A percentile compares a stretch with the other conserved stretches of the same genome.
Conservation (phyloP, 2,113 vertebrate species). For the Odontesthes bonariensis region DNA sequence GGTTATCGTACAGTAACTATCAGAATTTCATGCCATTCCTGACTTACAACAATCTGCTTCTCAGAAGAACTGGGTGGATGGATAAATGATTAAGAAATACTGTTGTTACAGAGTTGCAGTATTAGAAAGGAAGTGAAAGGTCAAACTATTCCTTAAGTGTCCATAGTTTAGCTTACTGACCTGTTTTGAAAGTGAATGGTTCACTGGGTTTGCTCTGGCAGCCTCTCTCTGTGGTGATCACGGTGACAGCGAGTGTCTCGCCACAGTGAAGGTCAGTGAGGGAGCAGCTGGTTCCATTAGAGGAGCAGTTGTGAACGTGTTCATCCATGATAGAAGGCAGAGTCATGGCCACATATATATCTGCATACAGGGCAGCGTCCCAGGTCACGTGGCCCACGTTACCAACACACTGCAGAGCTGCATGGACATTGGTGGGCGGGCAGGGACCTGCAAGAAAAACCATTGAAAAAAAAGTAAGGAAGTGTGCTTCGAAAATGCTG, state of each 20-base stretch:
- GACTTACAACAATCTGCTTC: no score
- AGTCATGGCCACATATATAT: slow-evolving; percentile 69
- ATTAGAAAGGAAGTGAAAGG: background rate
- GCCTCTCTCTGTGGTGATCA: slow-evolving; percentile 72
- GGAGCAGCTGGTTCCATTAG: slow-evolving; percentile 67
- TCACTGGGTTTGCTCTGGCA: slow-evolving; percentile 75
- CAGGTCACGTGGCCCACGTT: slow-evolving; percentile 76
- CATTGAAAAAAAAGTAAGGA: no score
- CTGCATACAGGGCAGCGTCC: slow-evolving; percentile 54
- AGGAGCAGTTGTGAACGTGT: slow-evolving; percentile 64
- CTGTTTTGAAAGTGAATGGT: slow-evolving; percentile 69
- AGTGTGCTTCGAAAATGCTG: background rate
- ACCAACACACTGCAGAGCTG: slow-evolving; percentile 67
- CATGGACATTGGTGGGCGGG: slow-evolving; percentile 69
- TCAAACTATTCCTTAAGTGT: background rate
- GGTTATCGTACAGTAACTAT: no score
- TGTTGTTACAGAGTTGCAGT: background rate
- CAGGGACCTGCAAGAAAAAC: slow-evolving; percentile 71
- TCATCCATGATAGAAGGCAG: background rate
- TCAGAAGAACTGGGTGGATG: background rate
- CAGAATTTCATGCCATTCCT: no score
- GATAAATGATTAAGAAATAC: background rate
- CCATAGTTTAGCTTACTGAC: slow-evolving; percentile 49
- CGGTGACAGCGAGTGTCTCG: slow-evolving; percentile 53
- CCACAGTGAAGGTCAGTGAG: slow-evolving; percentile 76